Base-by-base conservation (phyloP, 1,140 invertebrate genomes). In the Proctacanthus coquilletti region DNA sequence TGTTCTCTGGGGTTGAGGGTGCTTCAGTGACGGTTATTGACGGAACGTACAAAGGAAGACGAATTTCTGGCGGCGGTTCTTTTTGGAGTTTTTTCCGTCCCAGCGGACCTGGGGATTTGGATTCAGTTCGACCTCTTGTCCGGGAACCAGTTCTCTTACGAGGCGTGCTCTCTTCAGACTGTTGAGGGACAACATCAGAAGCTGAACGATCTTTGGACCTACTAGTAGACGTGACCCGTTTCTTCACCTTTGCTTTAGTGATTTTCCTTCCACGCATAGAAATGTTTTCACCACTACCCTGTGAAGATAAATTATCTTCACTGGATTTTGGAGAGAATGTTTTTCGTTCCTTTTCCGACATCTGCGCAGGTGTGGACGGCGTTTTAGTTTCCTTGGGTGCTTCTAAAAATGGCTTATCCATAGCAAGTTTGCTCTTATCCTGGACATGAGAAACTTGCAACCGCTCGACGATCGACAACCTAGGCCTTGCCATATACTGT, bases 371-470 rank as follows among this genome's bases (percentile, higher is more conserved):
- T n/a, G n/a, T n/a, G n/a, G n/a, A n/a, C n/a, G n/a, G n/a, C n/a
- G n/a, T n/a, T n/a, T 3, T 32, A 8, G 10, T 32, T 13, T 2
- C 18, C 18, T 32, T 32, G 30, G n/a, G n/a, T n/a, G n/a, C n/a
- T n/a, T n/a, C n/a, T n/a, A n/a, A n/a, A n/a, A n/a, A 15, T 30
- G 29, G 10, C 10, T 5, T 13, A n/a, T n/a, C n/a, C n/a, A 40
- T 33, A 10, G 55, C 52, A 38, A 55, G 39, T 34, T 44, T 44
- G 18, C 54, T 57, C 5, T 50, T 42, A 36, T 58, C 51, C 0
- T 52, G 45, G 2, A 58, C 55, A 44, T 58, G 55, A 20, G 53
- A 45, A 3, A 54, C 21, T 42, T 58, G 56, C 8, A 50, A 51
- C 1, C 56, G 40, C 18, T 59, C 52, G 4, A 53, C 47, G 10